phyloP scores from a whole-genome alignment of 2,113 vertebrate genomes.

The Reinhardtius hippoglossoides region DNA sequence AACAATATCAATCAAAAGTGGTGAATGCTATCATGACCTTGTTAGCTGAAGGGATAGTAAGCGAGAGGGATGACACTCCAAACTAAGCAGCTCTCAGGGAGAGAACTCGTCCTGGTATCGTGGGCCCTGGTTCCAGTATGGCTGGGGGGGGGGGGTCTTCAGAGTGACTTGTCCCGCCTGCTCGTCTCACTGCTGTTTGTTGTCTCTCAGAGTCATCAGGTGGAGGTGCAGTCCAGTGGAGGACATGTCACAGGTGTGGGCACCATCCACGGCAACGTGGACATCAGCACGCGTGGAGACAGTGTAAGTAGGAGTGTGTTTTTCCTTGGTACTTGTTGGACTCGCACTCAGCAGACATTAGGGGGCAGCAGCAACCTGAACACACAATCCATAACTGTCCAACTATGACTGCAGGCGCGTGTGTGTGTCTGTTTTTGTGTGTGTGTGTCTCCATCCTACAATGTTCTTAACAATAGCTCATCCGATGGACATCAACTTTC shows the following conservation, averaged over 20 bases:
- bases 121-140: no score
- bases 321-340: background rate
- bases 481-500: no score
- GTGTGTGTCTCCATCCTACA: background rate
- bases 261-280: slow-evolving; percentile 90
- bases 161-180: background rate
- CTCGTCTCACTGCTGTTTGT: background rate
- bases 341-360: slow-evolving; percentile 36
- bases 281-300: slow-evolving; percentile 86
- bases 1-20: no score
- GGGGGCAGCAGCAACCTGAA: slow-evolving; percentile 53
- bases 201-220: slow-evolving; percentile 86
- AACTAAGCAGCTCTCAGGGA: no score
- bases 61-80: no score
- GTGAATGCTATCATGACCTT: no score
- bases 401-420: background rate
- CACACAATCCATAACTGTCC: background rate
- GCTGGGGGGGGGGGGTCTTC: no score
- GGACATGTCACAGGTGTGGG: slow-evolving; percentile 89
- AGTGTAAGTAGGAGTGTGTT: slow-evolving; percentile 82
- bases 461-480: background rate
- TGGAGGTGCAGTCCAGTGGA: slow-evolving; percentile 85
- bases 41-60: no score
- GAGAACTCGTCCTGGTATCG: no score
- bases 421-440: background rate